Evolutionary conservation across 2,113 vertebrate genomes (phyloP), one percentile per base, ranked within the genome.

Genomic region (Ifrita kowaldi): DNA sequence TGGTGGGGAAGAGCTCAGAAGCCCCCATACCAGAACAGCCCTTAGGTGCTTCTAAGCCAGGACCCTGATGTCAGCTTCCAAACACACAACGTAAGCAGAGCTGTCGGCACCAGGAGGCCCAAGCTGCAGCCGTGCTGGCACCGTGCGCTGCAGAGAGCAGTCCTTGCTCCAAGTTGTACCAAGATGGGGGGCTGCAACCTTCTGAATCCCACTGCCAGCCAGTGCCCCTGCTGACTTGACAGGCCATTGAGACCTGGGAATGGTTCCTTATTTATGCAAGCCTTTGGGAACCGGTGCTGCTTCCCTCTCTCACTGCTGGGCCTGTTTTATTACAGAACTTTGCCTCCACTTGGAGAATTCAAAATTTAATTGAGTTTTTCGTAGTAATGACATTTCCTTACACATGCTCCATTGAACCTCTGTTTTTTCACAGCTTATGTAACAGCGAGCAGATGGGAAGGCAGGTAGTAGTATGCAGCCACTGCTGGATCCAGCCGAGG

Each of bases 141-240:
- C 37, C 10, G 9, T 11, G 42, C 1, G 1, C 39, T 39, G 20
- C 69, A 75, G 56, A 79, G 42, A 75, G 32, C 16, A 21, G 13
- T 32, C 2, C 0, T 47, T 79, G 23, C 68, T 74, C 60, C 46
- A 26, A 19, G 37, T 23, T 2, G 1, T 57, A n/a, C 59, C 28
- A 37, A 87, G 57, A 62, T 21, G 46, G 60, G 74, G 67, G 37
- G 26, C 68, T 3, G 3, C 55, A 55, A 9, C 0, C 2, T 84
- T 41, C 50, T 41, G 41, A 84, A 41, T 53, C 55, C 42, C 1
- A 0, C 63, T 44, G n/a, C 39, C 53, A 30, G 27, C 17, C 62
- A 13, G 12, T 4, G 2, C 50, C 30, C 0, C 0, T 0, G 0
- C 49, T 18, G 4, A 59, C 41, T 1, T 39, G 56, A 16, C 42